Conservation (phyloP, 2,797 vertebrate species). For the Lacerta agilis region DNA sequence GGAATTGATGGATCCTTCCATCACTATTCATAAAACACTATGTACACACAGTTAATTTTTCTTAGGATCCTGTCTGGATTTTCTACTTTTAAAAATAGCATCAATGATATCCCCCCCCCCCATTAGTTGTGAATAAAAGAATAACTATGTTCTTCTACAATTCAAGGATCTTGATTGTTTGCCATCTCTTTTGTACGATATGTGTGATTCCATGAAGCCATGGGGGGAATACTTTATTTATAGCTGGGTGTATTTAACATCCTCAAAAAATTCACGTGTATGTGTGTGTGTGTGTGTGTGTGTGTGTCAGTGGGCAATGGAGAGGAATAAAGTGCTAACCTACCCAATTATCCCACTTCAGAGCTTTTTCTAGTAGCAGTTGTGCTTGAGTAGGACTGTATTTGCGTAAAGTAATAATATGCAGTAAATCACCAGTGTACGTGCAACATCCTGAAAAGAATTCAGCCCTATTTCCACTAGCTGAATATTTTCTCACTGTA, state of each 20-base stretch:
- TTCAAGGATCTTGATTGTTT: not conserved
- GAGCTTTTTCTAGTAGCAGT: conserved; percentile 36
- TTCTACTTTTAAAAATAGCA: not conserved
- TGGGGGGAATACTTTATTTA: not conserved
- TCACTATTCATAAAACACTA: not conserved
- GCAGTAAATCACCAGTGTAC: conserved; percentile 12
- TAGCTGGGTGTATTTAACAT: not conserved
- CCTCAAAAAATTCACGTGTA: not conserved
- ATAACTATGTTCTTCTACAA: not conserved
- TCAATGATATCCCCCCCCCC: not conserved
- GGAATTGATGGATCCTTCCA: too few species aligned
- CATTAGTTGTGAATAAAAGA: not conserved
- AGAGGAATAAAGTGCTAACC: not conserved
- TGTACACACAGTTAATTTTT: not conserved
- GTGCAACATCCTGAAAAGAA: conserved; percentile 30
- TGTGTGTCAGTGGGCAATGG: not conserved
- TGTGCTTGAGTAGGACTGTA: conserved; percentile 37
- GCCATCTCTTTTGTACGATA: not conserved
- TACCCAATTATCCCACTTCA: conserved; percentile 26
- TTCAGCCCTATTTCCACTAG: conserved; percentile 43
- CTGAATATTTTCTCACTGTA: conserved; percentile 62
- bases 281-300: too few species aligned
- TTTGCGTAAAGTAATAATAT: conserved; percentile 17
- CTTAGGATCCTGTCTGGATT: not conserved
- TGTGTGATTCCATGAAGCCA: not conserved